Base-by-base conservation (phyloP, 1,140 invertebrate genomes). In the Listronotus oregonensis region DNA sequence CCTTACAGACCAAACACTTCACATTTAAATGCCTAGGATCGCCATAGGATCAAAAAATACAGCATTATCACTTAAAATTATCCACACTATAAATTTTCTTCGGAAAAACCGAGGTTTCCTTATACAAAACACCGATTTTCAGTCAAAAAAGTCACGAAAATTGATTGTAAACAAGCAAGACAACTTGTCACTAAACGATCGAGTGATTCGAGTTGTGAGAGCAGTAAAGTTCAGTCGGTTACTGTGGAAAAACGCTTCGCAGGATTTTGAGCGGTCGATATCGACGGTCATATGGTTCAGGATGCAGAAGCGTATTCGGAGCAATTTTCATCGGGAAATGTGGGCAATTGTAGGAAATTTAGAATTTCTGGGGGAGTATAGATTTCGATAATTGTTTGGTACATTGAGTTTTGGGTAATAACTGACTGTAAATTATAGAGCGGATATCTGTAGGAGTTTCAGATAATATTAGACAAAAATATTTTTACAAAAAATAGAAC, bases 191-290 rank as follows among this genome's bases (percentile, higher is more conserved):
- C 21, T 15, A n/a, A 6, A 49, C 50, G 18, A 44, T 51, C 11
- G 49, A 37, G 14, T n/a, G 17, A 14, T 15, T 46, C 18, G 44
- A 47, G 63, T 58, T 57, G 42, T 31, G 63, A 49, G 32, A 49
- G 37, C 34, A 27, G 8, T 17, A 50, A 58, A 64, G 63, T 64
- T 64, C 46, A 64, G 39, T 64, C 63, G 63, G 63, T 64, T 64
- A 64, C 63, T 64, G 63, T 18, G 49, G 40, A 21, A 34, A 58
- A 64, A 50, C 50, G 31, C 32, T 39, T 15, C 40, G 42, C 52
- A 50, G 44, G 34, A 34, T 34, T 6, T 56, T 39, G 15, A 14
- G 47, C 14, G 7, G 50, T 52, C 57, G 57, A 52, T 52, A 64
- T 34, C 21, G 21, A 9, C 40, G 18, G 34, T 57, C 39, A 43